Evolutionary conservation across 2,888 invertebrate genomes (phyloP), one percentile per base, ranked within the genome.

Genomic region (Eupeodes latifasciatus): DNA sequence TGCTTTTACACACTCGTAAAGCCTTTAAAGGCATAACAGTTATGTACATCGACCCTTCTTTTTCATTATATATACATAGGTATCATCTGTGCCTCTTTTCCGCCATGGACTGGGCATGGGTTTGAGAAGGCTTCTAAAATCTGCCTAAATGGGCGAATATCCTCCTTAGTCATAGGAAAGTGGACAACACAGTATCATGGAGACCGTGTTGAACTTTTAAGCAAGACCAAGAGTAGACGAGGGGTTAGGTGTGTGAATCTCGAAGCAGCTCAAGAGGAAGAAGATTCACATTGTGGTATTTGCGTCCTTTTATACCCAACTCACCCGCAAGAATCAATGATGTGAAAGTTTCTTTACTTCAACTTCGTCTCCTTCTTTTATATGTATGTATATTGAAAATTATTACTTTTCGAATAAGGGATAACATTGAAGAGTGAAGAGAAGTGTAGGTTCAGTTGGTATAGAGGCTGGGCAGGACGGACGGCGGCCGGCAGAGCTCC

Each of bases 291-390:
- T 79, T 83, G 83, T 64, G 83, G 83, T 84, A 67, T 76, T 71
- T 79, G 55, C 44, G 40, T 80, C 71, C 49, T 72, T 75, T 71
- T 53, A 14, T 66, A 36, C 53, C 69, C 36, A 67, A 49, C 51
- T 87, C 84, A 87, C 84, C 87, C 87, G 66, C 76, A 87, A 87
- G 87, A 80, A 87, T 87, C 87, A 87, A 87, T 87, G 87, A 87
- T 84, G 84, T 77, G 77, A 87, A 87, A 87, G 87, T 87, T 87
- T 86, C 79, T 59, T 82, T 79, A 62, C 75, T 47, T 71, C 59
- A 57, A 72, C 44, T 74, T 71, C 27, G 51, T 64, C 59, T 67
- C 40, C 44, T 36, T 36, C 53, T 55, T 36, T 19, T 78, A 67
- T 40, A 19, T 1, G 1, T 19, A 61, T 49, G 1, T 19, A 61